Base-by-base conservation (phyloP, 1,140 invertebrate genomes). In the Periplaneta americana region DNA sequence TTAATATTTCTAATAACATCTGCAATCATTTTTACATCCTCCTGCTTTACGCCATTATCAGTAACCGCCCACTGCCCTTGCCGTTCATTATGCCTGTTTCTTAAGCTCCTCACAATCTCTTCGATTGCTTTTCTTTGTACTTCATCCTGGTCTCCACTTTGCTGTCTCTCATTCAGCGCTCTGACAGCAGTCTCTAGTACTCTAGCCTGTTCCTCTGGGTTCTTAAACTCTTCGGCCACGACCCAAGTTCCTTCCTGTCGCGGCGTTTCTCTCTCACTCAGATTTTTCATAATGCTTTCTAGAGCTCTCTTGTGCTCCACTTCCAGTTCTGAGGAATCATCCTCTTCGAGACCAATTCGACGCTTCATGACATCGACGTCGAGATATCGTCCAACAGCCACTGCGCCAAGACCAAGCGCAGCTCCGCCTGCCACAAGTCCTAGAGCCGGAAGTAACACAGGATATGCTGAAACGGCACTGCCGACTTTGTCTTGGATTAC, bases 341-440 rank as follows among this genome's bases (percentile, higher is more conserved):
- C 88, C 34, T 87, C 83, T 33, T 89, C 87, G 35, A 88, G 85
- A 57, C 85, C 48, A 87, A 82, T 39, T 86, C 88, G 31, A 84
- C 88, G 31, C 28, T 91, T 91, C 85, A 93, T 89, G 18, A 93
- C 87, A 28, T 92, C 91, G 0, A 92, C 92, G 81, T 94, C 94
- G 8, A 95, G 86, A 83, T 93, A 88, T 85, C 93, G 90, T 13
- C 94, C 94, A 37, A 95, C 92, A 4, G 94, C 94, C 0, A 95
- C 93, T 0, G 94, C 94, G 32, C 94, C 94, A 3, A 96, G 89
- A 2, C 94, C 94, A 9, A 95, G 88, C 13, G 95, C 94, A 18
- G 95, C 94, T 6, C 94, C 95, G 1, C 94, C 94, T 31, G 94
- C 94, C 82, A 96, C 92, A 1, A 95, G 87, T 15, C 94, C 94